Evolutionary conservation across 2,888 invertebrate species (phyloP), one percentile per base, ranked within the genome.

Genomic region (Diarsia brunnea): DNA sequence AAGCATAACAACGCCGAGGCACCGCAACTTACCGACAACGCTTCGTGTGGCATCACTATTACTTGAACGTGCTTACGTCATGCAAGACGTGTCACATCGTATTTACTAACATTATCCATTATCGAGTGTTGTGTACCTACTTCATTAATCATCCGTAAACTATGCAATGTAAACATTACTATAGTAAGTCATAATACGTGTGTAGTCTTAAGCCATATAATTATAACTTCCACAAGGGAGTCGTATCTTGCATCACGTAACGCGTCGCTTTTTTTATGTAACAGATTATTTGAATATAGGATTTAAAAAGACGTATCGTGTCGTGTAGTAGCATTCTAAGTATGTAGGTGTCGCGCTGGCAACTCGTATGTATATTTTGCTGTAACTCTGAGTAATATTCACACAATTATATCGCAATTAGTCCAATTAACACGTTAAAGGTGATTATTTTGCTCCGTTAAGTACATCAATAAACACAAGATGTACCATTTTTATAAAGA

Each of bases 311-410:
- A 58, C 68, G 49, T 68, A 64, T 47, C 8, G 19, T 63, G 53
- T 71, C 53, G 55, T 43, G 45, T 73, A 24, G 38, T 38, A 84
- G 69, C 38, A 38, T 38, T 38, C 38, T 31, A 38, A 51, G n/a
- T 31, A 16, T 16, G 24, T 74, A 69, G 45, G 45, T 49, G 43
- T 73, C 61, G 55, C 61, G 63, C 55, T 58, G 85, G 31, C 45
- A 45, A 72, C 60, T 74, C 31, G 73, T 85, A 74, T 79, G 79
- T 85, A 86, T 83, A 82, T 82, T 73, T 73, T 74, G 79, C 67
- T 73, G 55, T 31, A 71, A 69, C 58, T 53, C 19, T 43, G 67
- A 31, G 65, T 43, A 51, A 64, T 70, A 51, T 60, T 58, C 31
- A 38, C 21, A 45, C 14, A 67, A 55, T 47, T 64, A 61, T 69